Evolutionary conservation across 2,888 invertebrate genomes (phyloP).

Genomic region (Trissolcus brochymenae): DNA sequence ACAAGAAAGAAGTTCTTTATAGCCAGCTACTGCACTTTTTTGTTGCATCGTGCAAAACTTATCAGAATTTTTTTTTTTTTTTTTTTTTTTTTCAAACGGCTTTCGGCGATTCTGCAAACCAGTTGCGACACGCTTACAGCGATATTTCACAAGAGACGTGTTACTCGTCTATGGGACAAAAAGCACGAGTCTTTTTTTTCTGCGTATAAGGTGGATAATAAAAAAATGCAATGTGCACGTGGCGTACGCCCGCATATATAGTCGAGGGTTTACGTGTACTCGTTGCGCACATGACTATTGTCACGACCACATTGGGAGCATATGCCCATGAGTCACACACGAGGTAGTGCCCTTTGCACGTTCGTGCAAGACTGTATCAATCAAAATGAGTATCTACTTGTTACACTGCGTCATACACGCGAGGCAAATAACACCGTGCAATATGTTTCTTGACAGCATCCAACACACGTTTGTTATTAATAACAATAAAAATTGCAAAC

Average conservation of each 20-base stretch:
- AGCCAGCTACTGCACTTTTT: too few relatives aligned
- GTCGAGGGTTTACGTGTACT: constrained; percentile 46
- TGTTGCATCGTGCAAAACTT: too few relatives aligned
- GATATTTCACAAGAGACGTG: constrained; percentile 47
- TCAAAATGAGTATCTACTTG: constrained; percentile 28
- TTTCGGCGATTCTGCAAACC: too few relatives aligned
- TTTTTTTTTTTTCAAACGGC: too few relatives aligned
- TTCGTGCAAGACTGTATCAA: constrained; percentile 63
- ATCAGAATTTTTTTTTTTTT: too few relatives aligned
- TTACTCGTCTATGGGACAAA: constrained; percentile 29
- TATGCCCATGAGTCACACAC: constrained; percentile 68
- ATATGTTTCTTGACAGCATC: neutral
- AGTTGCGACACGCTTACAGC: too few relatives aligned
- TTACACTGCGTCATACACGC: constrained; percentile 17
- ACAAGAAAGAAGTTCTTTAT: too few relatives aligned
- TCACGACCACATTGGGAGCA: constrained; percentile 57
- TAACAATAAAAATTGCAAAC: neutral
- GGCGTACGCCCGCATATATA: constrained; percentile 71
- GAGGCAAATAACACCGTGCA: constrained; percentile 1
- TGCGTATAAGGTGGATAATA: constrained; percentile 54
- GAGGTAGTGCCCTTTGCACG: constrained; percentile 67
- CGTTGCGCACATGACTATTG: constrained; percentile 45
- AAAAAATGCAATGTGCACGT: constrained; percentile 71
- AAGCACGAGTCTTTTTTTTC: constrained; percentile 42
- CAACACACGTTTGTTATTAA: neutral